Evolutionary conservation across 2,113 vertebrate genomes (phyloP).

Genomic region (Poeciliopsis occidentalis): DNA sequence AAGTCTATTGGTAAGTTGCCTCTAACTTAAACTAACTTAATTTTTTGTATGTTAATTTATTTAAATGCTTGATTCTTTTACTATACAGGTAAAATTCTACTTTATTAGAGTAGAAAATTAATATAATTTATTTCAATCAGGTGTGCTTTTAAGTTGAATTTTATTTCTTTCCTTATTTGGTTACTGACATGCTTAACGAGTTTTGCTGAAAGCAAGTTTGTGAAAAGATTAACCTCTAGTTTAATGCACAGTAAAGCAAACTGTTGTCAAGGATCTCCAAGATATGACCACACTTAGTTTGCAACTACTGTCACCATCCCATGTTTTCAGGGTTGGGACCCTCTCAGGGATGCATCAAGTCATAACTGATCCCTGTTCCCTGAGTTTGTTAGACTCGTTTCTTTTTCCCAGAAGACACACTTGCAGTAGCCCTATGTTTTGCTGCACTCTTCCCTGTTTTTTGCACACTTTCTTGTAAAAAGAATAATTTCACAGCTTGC

Average conservation of each 20-base stretch:
- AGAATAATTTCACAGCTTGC: constrained; percentile 54
- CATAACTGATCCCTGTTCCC: constrained; percentile 57
- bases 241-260: constrained; percentile 49
- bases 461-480: constrained; percentile 70
- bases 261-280: constrained; percentile 32
- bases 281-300: constrained; percentile 38
- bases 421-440: constrained; percentile 69
- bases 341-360: constrained; percentile 80
- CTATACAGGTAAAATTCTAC: constrained; percentile 46
- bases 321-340: constrained; percentile 61
- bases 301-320: constrained; percentile 61
- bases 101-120: constrained; percentile 52
- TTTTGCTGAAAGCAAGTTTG: constrained; percentile 45
- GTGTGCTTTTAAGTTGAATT: constrained; percentile 41
- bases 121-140: constrained; percentile 71
- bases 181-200: constrained; percentile 52
- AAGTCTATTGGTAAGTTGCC: constrained; percentile 61
- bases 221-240: constrained; percentile 22
- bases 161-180: constrained; percentile 36
- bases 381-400: constrained; percentile 41
- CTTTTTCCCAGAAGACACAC: constrained; percentile 29
- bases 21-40: constrained; percentile 80
- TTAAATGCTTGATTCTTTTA: constrained; percentile 71
- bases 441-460: constrained; percentile 64
- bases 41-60: constrained; percentile 82